Conservation (phyloP, 2,113 vertebrate genomes). For the Todiramphus chloris region DNA sequence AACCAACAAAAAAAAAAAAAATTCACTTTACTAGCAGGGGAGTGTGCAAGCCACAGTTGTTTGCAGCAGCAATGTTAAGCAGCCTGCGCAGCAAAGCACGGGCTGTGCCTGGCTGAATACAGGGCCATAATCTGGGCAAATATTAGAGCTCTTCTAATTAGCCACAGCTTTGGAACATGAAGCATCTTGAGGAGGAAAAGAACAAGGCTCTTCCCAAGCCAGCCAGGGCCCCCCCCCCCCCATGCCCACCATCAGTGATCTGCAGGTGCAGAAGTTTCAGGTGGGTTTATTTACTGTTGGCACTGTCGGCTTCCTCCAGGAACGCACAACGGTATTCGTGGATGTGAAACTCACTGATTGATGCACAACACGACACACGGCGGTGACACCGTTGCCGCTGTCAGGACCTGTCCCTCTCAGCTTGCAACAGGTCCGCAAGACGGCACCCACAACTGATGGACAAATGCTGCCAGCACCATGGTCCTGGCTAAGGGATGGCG, state of each 20-base stretch:
- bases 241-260: not conserved
- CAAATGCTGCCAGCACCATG: not conserved
- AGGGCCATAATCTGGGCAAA: not conserved
- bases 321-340: not conserved
- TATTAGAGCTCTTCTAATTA: not conserved
- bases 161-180: not conserved
- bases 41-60: not conserved
- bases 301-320: not conserved
- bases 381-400: not conserved
- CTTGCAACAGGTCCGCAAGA: not conserved
- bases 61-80: not conserved
- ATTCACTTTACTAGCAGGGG: not conserved
- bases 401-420: not conserved
- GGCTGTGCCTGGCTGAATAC: not conserved
- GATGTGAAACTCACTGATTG: not conserved
- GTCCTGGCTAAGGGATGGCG: not conserved
- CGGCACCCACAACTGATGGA: not conserved
- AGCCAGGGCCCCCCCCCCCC: not conserved
- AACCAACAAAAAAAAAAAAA: not conserved
- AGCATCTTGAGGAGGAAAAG: not conserved
- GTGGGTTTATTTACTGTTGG: conserved; percentile 57
- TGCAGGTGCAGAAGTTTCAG: not conserved
- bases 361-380: not conserved
- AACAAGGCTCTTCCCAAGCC: not conserved
- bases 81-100: not conserved